Conservation (phyloP, 2,888 invertebrate genomes). For the Drosophila hamatofila region DNA sequence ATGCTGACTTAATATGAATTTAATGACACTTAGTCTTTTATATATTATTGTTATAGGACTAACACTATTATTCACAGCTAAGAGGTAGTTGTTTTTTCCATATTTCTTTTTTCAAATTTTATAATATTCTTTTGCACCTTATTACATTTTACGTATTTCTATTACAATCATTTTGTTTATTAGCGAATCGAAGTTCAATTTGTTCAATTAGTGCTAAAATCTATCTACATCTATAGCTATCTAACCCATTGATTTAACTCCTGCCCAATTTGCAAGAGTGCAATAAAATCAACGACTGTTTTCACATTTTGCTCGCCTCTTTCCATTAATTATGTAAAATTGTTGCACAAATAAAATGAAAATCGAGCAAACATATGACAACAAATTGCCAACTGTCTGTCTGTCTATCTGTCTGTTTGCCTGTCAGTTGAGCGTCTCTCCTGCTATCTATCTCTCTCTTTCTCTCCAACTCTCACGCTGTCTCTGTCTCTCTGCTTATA, state of each 20-base stretch:
- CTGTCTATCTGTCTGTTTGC: no score
- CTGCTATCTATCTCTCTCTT: conserved; percentile 15
- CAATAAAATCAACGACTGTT: conserved; percentile 43
- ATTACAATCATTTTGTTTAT: not conserved
- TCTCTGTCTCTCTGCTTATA: conserved; percentile 18
- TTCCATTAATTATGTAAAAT: conserved; percentile 74
- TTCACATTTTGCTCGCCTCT: conserved; percentile 45
- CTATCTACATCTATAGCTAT: conserved; percentile 10
- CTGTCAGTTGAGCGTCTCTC: not conserved
- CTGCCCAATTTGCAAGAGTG: conserved; percentile 2
- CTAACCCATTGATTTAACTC: not conserved
- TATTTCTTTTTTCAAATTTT: not conserved
- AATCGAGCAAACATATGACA: conserved; percentile 72
- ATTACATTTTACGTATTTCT: not conserved
- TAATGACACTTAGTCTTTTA: no score
- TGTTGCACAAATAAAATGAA: conserved; percentile 66
- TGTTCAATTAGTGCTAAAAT: conserved; percentile 16
- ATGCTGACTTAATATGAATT: no score
- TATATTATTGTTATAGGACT: no score
- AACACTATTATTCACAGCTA: no score
- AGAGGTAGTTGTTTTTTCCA: not conserved
- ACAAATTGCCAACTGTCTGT: conserved; percentile 60
- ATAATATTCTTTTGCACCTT: no score
- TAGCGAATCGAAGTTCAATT: conserved; percentile 3
- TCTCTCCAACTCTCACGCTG: conserved; percentile 4